phyloP scores from a whole-genome alignment of 2,113 vertebrate genomes.

The Melanerpes aurifrons region DNA sequence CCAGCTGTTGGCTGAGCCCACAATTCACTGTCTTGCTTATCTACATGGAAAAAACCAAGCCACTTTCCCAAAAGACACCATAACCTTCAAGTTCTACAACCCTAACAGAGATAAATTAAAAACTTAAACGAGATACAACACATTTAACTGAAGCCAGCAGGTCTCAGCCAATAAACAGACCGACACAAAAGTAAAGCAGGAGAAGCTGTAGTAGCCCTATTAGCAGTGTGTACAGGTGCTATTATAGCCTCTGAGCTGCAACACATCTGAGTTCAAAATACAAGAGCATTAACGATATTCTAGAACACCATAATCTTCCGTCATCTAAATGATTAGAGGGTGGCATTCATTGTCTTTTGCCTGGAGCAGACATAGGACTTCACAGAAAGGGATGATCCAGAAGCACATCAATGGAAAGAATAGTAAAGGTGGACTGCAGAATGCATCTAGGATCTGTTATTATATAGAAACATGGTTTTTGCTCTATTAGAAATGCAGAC shows the following conservation, averaged over 20 bases:
- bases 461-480: background rate
- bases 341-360: background rate
- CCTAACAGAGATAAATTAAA: background rate
- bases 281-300: background rate
- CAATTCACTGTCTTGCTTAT: background rate
- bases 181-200: background rate
- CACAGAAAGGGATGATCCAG: background rate
- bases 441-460: background rate
- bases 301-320: background rate
- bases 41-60: background rate
- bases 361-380: background rate
- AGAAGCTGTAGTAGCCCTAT: background rate
- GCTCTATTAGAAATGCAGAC: background rate
- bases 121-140: background rate
- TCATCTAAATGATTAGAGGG: background rate
- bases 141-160: background rate
- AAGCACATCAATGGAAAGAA: background rate
- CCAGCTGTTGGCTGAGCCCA: conserved; percentile 5
- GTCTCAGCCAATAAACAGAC: background rate
- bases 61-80: background rate
- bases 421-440: background rate
- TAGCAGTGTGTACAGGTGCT: background rate
- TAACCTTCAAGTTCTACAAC: background rate
- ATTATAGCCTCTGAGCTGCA: background rate
- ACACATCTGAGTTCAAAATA: background rate